Conservation (phyloP, 2,888 invertebrate genomes). For the Periphyllus acericola region DNA sequence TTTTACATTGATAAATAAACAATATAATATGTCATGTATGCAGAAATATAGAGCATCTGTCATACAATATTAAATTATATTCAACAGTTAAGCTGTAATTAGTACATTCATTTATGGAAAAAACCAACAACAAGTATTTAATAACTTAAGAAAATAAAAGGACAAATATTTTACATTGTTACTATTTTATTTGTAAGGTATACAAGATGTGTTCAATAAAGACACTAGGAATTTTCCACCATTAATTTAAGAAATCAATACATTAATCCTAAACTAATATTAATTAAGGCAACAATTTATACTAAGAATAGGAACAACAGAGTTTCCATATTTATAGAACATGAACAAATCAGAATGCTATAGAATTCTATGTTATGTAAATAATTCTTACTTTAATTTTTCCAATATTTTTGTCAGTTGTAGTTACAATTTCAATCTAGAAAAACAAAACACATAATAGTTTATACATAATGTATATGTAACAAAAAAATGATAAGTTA, state of each 20-base stretch:
- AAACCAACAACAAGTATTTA: neutral
- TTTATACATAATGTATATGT: no score
- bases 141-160: neutral
- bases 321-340: neutral
- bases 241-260: neutral
- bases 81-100: neutral
- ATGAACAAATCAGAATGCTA: neutral
- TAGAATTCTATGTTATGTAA: neutral
- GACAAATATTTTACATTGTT: no score
- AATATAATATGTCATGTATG: no score
- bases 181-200: no score
- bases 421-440: slow-evolving; percentile 52
- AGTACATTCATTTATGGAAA: neutral
- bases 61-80: no score
- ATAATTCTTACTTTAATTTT: slow-evolving; percentile 53
- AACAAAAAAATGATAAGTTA: neutral
- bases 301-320: neutral
- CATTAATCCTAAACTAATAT: no score
- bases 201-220: neutral
- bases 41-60: no score
- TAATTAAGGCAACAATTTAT: no score
- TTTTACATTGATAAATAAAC: no score
- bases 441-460: slow-evolving; percentile 9
- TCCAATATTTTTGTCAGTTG: slow-evolving; percentile 48
- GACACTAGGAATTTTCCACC: neutral